Conservation (phyloP, 37 sponge, comb jelly and placozoan species). For the Amphimedon queenslandica region DNA sequence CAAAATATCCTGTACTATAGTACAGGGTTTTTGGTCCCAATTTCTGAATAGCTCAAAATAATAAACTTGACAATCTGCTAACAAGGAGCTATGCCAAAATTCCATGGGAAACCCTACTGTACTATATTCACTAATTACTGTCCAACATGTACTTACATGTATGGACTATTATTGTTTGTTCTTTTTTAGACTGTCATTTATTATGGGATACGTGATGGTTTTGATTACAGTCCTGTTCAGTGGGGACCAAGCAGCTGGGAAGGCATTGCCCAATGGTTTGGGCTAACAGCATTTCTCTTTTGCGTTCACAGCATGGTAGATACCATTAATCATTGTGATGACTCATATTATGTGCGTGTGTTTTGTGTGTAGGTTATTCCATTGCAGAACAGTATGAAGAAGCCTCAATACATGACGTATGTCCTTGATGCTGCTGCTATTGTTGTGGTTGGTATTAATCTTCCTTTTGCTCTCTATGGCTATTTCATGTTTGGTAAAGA, state of each 20-base stretch:
- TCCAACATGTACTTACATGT: not conserved
- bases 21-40: no score
- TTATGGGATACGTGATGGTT: constrained; percentile 19
- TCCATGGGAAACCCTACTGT: no score
- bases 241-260: constrained; percentile 15
- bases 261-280: constrained; percentile 70
- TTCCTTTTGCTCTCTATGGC: constrained; percentile 82
- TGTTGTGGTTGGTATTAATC: constrained; percentile 66
- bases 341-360: not conserved
- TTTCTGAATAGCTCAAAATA: no score
- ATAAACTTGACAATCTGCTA: no score
- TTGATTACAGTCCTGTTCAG: constrained; percentile 1
- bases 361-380: constrained; percentile 58
- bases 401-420: constrained; percentile 55
- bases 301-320: constrained; percentile 87
- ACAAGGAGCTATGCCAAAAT: no score
- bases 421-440: constrained; percentile 55
- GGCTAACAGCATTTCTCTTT: constrained; percentile 85
- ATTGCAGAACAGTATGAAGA: constrained; percentile 59
- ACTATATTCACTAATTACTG: not conserved
- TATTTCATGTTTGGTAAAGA: constrained; percentile 73
- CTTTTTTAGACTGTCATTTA: constrained; percentile 49
- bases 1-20: no score
- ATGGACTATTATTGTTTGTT: not conserved
- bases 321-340: not conserved